Evolutionary conservation across 2,113 vertebrate genomes (phyloP).

Genomic region (Scytalopus superciliaris): DNA sequence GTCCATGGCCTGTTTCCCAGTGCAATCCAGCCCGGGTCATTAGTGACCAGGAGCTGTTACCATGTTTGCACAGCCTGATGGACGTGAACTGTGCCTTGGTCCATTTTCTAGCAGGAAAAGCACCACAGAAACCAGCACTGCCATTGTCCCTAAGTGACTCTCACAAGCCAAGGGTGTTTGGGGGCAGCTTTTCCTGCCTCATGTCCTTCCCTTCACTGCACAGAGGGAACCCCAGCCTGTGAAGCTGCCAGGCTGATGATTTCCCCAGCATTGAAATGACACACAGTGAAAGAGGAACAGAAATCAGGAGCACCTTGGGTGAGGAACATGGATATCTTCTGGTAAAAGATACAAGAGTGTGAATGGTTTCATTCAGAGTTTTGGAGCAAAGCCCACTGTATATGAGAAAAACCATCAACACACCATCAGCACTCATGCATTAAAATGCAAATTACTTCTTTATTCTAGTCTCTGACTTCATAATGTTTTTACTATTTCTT

Average conservation of each 20-base stretch:
- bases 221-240: background rate
- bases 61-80: background rate
- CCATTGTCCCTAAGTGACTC: background rate
- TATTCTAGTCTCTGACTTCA: background rate
- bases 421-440: background rate
- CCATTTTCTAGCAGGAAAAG: background rate
- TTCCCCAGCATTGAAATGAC: background rate
- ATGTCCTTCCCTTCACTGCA: background rate
- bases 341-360: background rate
- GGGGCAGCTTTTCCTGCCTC: background rate
- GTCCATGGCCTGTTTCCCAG: background rate
- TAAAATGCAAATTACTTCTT: background rate
- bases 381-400: background rate
- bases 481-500: background rate
- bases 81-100: background rate
- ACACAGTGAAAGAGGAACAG: background rate
- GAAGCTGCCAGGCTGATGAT: background rate
- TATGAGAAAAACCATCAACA: background rate
- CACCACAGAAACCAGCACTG: background rate
- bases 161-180: background rate
- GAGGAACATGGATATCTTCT: background rate
- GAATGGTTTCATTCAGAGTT: slow-evolving; percentile 18
- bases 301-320: background rate
- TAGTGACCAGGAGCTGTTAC: background rate
- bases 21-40: background rate